Conservation (phyloP, 2,797 vertebrate species). For the Synaphobranchus kaupii region DNA sequence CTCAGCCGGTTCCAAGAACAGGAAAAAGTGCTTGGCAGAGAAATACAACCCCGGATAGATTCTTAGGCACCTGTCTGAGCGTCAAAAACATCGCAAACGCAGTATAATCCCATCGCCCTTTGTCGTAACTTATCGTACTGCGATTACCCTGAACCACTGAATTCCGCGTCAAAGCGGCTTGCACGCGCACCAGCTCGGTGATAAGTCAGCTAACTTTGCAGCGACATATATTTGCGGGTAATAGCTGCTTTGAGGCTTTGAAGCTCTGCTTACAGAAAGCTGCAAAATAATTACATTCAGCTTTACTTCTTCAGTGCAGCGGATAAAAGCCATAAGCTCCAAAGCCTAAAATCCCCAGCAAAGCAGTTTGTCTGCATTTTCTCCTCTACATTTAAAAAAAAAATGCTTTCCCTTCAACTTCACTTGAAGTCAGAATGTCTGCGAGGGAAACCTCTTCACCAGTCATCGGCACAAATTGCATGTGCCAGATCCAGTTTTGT, state of each 20-base stretch:
- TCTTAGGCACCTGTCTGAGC: not conserved
- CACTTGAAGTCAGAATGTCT: not conserved
- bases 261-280: not conserved
- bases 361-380: slow-evolving; percentile 9
- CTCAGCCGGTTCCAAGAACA: not conserved
- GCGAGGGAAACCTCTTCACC: not conserved
- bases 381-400: not conserved
- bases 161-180: not conserved
- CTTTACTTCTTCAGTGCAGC: not conserved
- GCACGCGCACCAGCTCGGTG: not conserved
- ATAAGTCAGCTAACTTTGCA: not conserved
- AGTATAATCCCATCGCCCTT: not conserved
- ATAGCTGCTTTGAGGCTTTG: not conserved
- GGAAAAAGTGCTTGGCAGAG: slow-evolving; percentile 1
- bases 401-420: not conserved
- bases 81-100: not conserved
- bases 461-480: not conserved
- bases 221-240: not conserved
- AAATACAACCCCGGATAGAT: not conserved
- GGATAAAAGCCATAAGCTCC: not conserved
- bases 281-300: not conserved
- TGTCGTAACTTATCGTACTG: not conserved
- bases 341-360: not conserved
- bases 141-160: not conserved
- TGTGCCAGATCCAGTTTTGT: not conserved